Conservation (phyloP, 2,797 vertebrate species). For the Coracias cyanogaster region DNA sequence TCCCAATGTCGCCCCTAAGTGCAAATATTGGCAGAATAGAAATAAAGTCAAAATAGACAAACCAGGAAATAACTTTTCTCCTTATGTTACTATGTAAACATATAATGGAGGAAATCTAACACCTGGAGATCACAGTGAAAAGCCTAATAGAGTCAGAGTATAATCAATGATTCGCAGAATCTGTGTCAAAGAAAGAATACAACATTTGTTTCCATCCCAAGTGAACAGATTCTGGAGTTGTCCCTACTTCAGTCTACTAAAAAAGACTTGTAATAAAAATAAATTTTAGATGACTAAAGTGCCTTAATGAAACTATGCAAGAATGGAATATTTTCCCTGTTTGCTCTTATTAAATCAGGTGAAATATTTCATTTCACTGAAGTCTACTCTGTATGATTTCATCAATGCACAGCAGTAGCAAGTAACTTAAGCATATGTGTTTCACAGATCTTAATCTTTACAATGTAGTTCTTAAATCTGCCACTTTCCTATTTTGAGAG, state of each 20-base stretch:
- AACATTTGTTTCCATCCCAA: background rate
- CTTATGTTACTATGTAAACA: conserved; percentile 9
- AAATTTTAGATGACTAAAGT: background rate
- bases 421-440: background rate
- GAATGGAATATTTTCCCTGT: background rate
- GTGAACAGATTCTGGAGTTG: background rate
- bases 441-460: conserved; percentile 46
- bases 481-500: conserved; percentile 15
- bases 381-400: background rate
- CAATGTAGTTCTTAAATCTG: background rate
- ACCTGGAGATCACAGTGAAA: conserved; percentile 4
- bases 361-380: conserved; percentile 12
- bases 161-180: background rate
- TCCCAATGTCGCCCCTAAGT: background rate
- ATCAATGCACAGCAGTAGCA: conserved; percentile 29
- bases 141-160: background rate
- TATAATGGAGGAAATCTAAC: background rate
- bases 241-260: background rate
- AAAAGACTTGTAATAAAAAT: background rate
- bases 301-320: background rate
- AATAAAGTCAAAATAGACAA: background rate
- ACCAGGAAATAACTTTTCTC: background rate
- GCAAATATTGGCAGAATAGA: background rate
- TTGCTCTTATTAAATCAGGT: conserved; percentile 25
- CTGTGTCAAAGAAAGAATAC: background rate